Evolutionary conservation across 1,140 invertebrate species (phyloP).

Genomic region (Sinella curviseta): DNA sequence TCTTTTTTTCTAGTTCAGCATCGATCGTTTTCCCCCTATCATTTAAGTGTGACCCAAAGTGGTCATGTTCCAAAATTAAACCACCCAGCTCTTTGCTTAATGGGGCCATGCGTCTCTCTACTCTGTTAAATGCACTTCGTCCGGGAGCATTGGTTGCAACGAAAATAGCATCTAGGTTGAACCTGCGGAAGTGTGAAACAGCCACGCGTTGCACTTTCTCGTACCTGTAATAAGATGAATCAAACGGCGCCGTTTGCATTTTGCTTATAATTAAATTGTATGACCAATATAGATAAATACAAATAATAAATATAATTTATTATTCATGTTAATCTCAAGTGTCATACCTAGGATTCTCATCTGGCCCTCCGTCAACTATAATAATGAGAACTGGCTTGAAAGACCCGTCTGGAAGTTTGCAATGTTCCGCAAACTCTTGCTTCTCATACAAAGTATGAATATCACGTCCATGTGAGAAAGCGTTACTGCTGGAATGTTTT

Average conservation of each 20-base stretch:
- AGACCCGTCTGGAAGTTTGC: conserved; percentile 46
- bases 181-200: conserved; percentile 52
- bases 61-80: conserved; percentile 54
- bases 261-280: background rate
- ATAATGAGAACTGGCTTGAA: too few relatives aligned
- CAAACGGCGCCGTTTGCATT: too few relatives aligned
- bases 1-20: background rate
- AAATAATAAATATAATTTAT: conserved; percentile 54
- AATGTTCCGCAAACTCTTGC: conserved; percentile 49
- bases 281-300: conserved; percentile 52
- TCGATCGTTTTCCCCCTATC: conserved; percentile 28
- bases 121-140: conserved; percentile 52
- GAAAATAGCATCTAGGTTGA: conserved; percentile 56
- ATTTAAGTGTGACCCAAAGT: conserved; percentile 55
- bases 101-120: conserved; percentile 54
- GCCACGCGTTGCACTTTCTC: conserved; percentile 47
- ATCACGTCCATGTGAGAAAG: conserved; percentile 53
- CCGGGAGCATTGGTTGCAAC: conserved; percentile 56
- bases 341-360: too few relatives aligned
- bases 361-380: too few relatives aligned
- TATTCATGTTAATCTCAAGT: conserved; percentile 57
- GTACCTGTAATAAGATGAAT: background rate
- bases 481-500: conserved; percentile 51
- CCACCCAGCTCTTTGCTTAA: conserved; percentile 54
- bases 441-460: conserved; percentile 50